Base-by-base conservation (phyloP, 1,140 invertebrate genomes). In the Drosophila navojoa region DNA sequence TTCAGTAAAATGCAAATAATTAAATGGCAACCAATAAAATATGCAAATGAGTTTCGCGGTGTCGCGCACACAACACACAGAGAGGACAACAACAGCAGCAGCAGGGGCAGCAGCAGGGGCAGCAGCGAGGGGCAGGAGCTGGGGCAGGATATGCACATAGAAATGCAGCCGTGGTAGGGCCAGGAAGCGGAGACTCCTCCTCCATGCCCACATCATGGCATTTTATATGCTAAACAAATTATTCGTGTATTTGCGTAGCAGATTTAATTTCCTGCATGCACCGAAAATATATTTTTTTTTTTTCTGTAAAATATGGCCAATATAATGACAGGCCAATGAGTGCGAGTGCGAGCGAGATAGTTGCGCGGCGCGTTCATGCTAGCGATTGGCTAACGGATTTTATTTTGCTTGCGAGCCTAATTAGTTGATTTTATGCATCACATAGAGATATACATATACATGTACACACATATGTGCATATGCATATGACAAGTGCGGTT, bases 21-120 rank as follows among this genome's bases (percentile, higher is more conserved):
- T 89, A 89, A 87, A 89, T 84, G 79, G 69, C 84, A 84, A 75
- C 85, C 79, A 89, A 89, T 89, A 80, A 89, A 89, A 89, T 89
- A 89, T 89, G 84, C 71, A 89, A 89, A 89, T 89, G 79, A 89
- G 77, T 80, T 78, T 59, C 73, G 74, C 75, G 63, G 54, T 57
- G 57, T 57, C 61, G 50, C 69, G 42, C 27, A 42, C 53, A 74
- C 78, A 71, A 76, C 44, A 38, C 58, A 45, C 42, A 55, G 16
- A 52, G 22, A 53, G 47, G 19, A 44, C 42, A 44, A 15, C 7
- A 15, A 9, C n/a, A 16, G 15, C n/a, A 10, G 16, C 11, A 60
- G 40, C 19, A 55, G 25, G 19, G 27, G 22, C 42, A 44, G 45
- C 44, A 45, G 47, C 13, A 13, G 27, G 4, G 5, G 27, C 27